These are phyloP conservation scores for Oscheius myriophilus DNA, from an alignment of 2,888 invertebrate species.

Conservation along the genomic window DNA sequence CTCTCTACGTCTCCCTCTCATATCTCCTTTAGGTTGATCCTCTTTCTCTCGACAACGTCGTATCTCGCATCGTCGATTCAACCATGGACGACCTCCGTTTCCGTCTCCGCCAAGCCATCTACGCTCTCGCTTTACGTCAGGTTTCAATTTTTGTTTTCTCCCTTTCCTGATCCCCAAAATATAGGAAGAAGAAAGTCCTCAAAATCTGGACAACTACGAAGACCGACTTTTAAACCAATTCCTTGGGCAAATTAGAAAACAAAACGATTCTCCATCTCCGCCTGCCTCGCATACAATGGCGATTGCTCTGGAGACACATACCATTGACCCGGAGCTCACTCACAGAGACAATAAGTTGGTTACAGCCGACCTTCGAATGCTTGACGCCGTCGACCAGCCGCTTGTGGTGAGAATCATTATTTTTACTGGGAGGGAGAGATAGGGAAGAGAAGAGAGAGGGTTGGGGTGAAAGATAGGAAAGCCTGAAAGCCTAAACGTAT, in stretches of 20 bases:
- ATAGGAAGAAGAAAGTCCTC: neutral
- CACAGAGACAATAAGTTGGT: slow-evolving; percentile 18
- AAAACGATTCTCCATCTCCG: neutral
- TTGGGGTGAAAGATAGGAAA: no score
- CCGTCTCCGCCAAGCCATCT: slow-evolving; percentile 28
- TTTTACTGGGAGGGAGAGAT: neutral
- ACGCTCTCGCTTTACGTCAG: slow-evolving; percentile 22
- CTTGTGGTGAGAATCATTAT: slow-evolving; percentile 1
- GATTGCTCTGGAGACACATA: slow-evolving; percentile 27
- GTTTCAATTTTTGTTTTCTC: neutral
- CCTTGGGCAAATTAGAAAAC: slow-evolving; percentile 21
- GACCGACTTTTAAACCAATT: slow-evolving; percentile 26
- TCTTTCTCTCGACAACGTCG: slow-evolving; percentile 24
- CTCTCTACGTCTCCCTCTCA: neutral
- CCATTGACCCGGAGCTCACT: slow-evolving; percentile 11
- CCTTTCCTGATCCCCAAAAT: neutral
- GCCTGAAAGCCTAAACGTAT: no score
- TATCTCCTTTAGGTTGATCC: slow-evolving; percentile 18
- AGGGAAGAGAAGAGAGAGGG: neutral
- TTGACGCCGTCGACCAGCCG: slow-evolving; percentile 25
- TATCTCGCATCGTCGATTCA: slow-evolving; percentile 28
- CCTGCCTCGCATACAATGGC: slow-evolving; percentile 20
- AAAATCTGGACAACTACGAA: slow-evolving; percentile 23
- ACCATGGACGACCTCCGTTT: slow-evolving; percentile 27
- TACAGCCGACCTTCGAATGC: slow-evolving; percentile 19